Conservation (phyloP, 2,113 vertebrate species). For the Cebus imitator region DNA sequence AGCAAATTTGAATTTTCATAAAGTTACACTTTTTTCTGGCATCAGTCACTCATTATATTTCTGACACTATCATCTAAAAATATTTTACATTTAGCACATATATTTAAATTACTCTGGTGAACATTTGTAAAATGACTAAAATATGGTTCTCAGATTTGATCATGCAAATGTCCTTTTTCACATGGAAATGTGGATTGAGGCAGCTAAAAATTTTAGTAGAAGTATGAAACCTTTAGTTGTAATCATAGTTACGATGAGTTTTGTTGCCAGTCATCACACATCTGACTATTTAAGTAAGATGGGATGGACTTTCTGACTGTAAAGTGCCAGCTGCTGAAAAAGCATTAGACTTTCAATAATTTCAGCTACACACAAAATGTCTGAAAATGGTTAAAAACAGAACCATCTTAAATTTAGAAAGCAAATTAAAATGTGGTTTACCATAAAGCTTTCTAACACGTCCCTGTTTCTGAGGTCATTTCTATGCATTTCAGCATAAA, state of each 20-base stretch:
- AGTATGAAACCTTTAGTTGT: conserved; percentile 23
- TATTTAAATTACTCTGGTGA: conserved; percentile 74
- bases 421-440: conserved; percentile 56
- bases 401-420: conserved; percentile 47
- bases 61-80: conserved; percentile 72
- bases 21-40: conserved; percentile 70
- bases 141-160: conserved; percentile 71
- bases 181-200: conserved; percentile 48
- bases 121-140: conserved; percentile 79
- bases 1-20: conserved; percentile 68
- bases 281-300: conserved; percentile 26
- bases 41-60: conserved; percentile 77
- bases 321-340: background rate
- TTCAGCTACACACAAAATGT: background rate
- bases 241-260: conserved; percentile 47
- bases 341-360: conserved; percentile 12
- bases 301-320: background rate
- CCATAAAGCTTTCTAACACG: background rate
- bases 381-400: conserved; percentile 10
- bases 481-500: background rate
- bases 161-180: conserved; percentile 74
- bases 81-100: conserved; percentile 75
- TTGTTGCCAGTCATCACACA: conserved; percentile 11
- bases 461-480: conserved; percentile 51
- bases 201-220: conserved; percentile 51